Evolutionary conservation across 2,797 vertebrate species (phyloP), one percentile per base, ranked within the genome.

Genomic region (Cetoscarus ocellatus): DNA sequence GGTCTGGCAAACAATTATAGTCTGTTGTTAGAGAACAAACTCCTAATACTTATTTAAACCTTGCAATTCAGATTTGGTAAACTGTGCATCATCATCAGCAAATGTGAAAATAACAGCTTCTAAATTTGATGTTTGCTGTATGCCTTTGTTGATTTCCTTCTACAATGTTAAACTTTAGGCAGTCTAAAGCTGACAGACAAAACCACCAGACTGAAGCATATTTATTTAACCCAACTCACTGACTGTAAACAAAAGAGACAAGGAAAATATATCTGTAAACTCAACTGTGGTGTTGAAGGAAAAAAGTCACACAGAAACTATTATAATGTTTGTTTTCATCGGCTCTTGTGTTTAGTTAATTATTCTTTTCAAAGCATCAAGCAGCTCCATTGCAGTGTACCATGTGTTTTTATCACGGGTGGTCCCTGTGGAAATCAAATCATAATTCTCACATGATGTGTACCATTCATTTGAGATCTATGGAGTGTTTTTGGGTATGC

Each of bases 181-280:
- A 18, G 13, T 7, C 43, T 9, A 12, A 2, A 13, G 79, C 66
- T 75, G 69, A 84, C 64, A 48, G 63, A 65, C 48, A 12, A 0
- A 38, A 34, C 66, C 83, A 54, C 62, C 52, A 52, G 66, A 63
- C 39, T 50, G 47, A 10, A 45, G 13, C 42, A 43, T 65, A 51
- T 70, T 86, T 73, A 73, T 15, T 1, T 18, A 6, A 17, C 36
- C 56, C 65, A 7, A 62, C 56, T 60, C 58, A 17, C 59, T 58
- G n/a, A 55, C 75, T 71, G 61, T 68, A 70, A 78, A 70, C 75
- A 56, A 51, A 18, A 65, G 17, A 49, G 45, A 83, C 61, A 68
- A 80, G 79, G 76, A 74, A 67, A 79, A 68, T 17, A 5, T 78
- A 60, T 70, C 44, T 77, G 61, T 8, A 64, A 68, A 49, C 73